phyloP scores from a whole-genome alignment of 2,888 invertebrate genomes.

The Lordiphosa fenestrarum region DNA sequence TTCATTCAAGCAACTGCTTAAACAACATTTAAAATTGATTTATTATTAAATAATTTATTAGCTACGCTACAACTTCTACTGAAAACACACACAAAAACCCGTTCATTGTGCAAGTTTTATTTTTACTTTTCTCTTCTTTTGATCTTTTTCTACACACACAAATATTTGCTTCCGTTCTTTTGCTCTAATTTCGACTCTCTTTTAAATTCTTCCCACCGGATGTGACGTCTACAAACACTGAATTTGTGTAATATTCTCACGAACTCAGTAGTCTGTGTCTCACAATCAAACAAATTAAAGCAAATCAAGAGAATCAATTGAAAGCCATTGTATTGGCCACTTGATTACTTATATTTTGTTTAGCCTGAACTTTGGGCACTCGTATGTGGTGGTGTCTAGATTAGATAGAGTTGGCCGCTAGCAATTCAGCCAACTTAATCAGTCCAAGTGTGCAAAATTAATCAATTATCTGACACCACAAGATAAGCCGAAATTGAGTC shows the following conservation, averaged over 20 bases:
- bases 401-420: slow-evolving; percentile 26
- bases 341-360: slow-evolving; percentile 11
- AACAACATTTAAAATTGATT: too few species aligned
- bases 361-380: slow-evolving; percentile 10
- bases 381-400: slow-evolving; percentile 8
- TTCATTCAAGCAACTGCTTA: neutral
- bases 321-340: slow-evolving; percentile 31
- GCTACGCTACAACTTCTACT: neutral
- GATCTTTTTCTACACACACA: slow-evolving; percentile 4
- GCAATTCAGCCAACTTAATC: slow-evolving; percentile 9
- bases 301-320: slow-evolving; percentile 36
- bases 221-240: slow-evolving; percentile 15
- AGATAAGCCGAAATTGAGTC: slow-evolving; percentile 15
- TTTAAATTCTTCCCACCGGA: slow-evolving; percentile 16
- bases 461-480: slow-evolving; percentile 27
- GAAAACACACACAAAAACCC: slow-evolving; percentile 1
- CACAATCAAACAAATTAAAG: slow-evolving; percentile 4
- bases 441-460: slow-evolving; percentile 2
- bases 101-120: slow-evolving; percentile 9
- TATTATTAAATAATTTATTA: too few species aligned
- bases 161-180: slow-evolving; percentile 28
- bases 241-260: slow-evolving; percentile 23
- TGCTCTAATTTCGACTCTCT: slow-evolving; percentile 4
- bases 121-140: slow-evolving; percentile 11
- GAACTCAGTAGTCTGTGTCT: neutral